Percentiles rank a stretch among this genome's conserved stretches.
These are phyloP conservation scores for Scolopax mira DNA, from an alignment of 2,113 vertebrate genomes.

Conservation along the genomic window DNA sequence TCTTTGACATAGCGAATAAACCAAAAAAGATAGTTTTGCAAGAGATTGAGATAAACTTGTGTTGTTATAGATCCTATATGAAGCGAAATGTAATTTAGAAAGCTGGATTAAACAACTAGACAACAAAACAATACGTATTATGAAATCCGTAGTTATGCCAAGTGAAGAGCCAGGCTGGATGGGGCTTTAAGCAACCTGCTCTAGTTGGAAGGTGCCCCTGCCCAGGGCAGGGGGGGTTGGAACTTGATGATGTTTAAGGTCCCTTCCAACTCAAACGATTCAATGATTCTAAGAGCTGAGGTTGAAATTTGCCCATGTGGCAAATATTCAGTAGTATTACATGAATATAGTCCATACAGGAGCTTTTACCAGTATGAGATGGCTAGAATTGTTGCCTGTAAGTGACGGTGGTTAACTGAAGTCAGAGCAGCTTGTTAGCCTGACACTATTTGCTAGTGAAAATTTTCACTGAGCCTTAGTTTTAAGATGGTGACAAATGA, in stretches of 20 bases:
- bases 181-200: too few relatives aligned
- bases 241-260: too few relatives aligned
- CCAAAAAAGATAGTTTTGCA: not conserved
- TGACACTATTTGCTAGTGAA: rapidly evolving
- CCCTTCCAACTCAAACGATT: too few relatives aligned
- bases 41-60: not conserved
- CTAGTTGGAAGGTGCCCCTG: too few relatives aligned
- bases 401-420: not conserved
- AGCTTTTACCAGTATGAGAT: not conserved
- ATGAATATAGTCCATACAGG: not conserved
- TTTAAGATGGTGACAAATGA: not conserved
- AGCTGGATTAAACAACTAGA: not conserved
- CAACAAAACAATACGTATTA: not conserved
- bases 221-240: too few relatives aligned
- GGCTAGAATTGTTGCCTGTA: not conserved
- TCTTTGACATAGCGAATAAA: not conserved
- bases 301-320: not conserved
- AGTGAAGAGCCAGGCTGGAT: too few relatives aligned
- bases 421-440: not conserved
- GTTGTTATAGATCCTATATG: not conserved
- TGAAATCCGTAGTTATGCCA: not conserved
- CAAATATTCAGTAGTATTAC: not conserved
- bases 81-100: not conserved
- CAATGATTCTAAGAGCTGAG: too few relatives aligned
- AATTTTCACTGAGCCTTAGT: not conserved